Evolutionary conservation across 2,113 vertebrate genomes (phyloP).

Genomic region (Mugil cephalus): DNA sequence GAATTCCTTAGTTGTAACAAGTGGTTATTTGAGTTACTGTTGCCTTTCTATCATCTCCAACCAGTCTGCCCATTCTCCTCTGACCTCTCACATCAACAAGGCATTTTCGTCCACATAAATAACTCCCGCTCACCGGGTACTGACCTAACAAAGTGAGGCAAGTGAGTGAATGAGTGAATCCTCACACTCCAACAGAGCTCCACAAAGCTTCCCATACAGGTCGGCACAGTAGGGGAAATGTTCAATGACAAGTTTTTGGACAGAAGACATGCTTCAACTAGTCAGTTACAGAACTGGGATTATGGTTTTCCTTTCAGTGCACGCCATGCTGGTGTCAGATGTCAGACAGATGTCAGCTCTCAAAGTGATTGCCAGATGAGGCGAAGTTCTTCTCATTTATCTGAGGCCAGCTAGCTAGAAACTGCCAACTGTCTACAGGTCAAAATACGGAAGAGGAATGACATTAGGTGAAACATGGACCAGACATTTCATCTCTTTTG

Average conservation of each 20-base stretch:
- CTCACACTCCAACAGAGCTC: too few species aligned
- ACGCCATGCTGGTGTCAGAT: not conserved
- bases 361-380: not conserved
- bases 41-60: too few species aligned
- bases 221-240: too few species aligned
- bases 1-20: too few species aligned
- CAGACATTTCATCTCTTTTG: not conserved
- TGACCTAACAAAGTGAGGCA: too few species aligned
- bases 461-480: constrained; percentile 6
- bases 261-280: not conserved
- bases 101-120: too few species aligned
- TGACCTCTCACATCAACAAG: too few species aligned
- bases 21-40: too few species aligned
- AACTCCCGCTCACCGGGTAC: too few species aligned
- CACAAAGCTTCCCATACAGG: too few species aligned
- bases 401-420: constrained; percentile 1
- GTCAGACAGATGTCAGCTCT: not conserved
- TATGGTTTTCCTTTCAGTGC: not conserved
- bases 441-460: constrained; percentile 3
- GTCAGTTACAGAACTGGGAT: not conserved
- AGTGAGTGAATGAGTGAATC: too few species aligned
- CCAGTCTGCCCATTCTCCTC: too few species aligned
- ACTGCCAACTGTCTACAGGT: not conserved
- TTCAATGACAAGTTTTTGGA: not conserved
- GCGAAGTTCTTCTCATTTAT: constrained; percentile 6